Evolutionary conservation across 2,888 invertebrate genomes (phyloP), one percentile per base, ranked within the genome.

Genomic region (Sicus ferrugineus): DNA sequence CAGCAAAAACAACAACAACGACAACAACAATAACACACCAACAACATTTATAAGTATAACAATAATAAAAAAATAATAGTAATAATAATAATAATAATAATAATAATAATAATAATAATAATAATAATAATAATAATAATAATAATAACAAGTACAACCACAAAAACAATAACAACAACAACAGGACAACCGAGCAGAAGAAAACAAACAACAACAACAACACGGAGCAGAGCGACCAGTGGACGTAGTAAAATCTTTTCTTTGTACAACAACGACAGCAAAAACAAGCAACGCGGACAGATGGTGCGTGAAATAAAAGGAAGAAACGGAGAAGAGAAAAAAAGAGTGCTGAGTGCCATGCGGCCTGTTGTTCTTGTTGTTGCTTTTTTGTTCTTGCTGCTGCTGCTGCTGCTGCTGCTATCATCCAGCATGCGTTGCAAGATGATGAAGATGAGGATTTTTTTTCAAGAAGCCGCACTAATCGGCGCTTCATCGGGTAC

Each of bases 231-330:
- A 38, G 14, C 9, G 5, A 46, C 14, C 14, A 46, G 26, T 26
- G 28, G 26, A 54, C 26, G 54, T 54, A 54, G 54, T 54, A 54
- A 54, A 54, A 28, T 14, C 16, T 42, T 21, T 26, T 26, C 26
- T 54, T 3, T 28, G 26, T 23, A 54, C 30, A n/a, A 30, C 2
- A n/a, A 11, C 19, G 19, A 54, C 26, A 28, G 34, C 9, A 28
- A 54, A 64, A 63, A 34, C 28, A 54, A 28, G 3, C 69, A 30
- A 65, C 19, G 54, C 58, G 65, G 73, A 72, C 74, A 75, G 75
- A 75, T 75, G 76, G 70, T 74, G 73, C 67, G 67, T 63, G 66
- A 52, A 70, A 69, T 54, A 69, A 70, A 72, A 70, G 62, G 70
- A 68, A 71, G 68, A 73, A 42, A 62, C 54, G 30, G 34, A 59